These are phyloP conservation scores for Serinus canaria DNA, from an alignment of 2,113 vertebrate genomes.

Conservation along the genomic window DNA sequence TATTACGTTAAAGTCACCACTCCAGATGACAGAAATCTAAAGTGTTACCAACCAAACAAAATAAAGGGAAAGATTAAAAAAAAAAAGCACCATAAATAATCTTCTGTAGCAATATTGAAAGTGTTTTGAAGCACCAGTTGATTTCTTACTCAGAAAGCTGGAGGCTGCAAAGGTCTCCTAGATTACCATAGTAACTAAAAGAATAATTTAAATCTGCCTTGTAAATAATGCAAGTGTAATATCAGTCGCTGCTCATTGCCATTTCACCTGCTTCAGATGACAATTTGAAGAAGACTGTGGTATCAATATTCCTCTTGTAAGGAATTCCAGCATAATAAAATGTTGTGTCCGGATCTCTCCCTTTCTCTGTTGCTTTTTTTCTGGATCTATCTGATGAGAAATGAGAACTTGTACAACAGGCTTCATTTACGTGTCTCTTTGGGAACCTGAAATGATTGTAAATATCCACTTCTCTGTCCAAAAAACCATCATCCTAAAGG, in stretches of 20 bases:
- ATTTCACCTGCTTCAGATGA: background rate
- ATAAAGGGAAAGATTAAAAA: background rate
- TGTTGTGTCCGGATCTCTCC: background rate
- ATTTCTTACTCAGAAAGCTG: slow-evolving; percentile 43
- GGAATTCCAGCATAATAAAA: background rate
- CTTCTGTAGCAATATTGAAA: slow-evolving; percentile 33
- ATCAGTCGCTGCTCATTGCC: slow-evolving; percentile 2
- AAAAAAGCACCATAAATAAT: background rate
- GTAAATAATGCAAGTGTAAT: slow-evolving; percentile 54
- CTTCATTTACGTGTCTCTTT: background rate
- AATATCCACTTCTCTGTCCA: background rate
- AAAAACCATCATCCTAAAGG: background rate
- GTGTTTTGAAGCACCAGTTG: slow-evolving; percentile 47
- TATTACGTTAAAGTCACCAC: background rate
- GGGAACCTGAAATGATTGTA: background rate
- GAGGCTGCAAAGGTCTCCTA: slow-evolving; percentile 47
- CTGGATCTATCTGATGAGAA: background rate
- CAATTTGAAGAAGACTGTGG: background rate
- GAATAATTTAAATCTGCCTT: slow-evolving; percentile 55
- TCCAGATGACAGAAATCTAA: background rate
- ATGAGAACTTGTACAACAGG: background rate
- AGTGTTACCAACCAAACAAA: background rate
- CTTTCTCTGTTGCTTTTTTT: background rate
- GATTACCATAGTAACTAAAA: slow-evolving; percentile 67
- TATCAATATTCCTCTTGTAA: background rate